Evolutionary conservation across 1,140 invertebrate genomes (phyloP).

Genomic region (Orius laevigatus): DNA sequence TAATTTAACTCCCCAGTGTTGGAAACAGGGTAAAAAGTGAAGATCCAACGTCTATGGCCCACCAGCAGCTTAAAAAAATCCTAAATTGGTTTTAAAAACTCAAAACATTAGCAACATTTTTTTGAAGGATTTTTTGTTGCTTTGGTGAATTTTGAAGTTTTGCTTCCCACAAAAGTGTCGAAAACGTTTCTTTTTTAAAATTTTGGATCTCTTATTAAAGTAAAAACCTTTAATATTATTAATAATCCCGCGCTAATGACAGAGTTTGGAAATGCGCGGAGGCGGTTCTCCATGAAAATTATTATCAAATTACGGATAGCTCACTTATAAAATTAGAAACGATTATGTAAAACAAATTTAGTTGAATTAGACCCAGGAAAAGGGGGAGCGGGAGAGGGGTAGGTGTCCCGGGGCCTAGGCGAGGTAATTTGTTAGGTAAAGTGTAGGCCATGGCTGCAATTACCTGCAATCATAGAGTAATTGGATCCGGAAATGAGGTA

Average conservation of each 20-base stretch:
- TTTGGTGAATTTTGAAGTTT: too few relatives aligned
- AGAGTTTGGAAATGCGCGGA: not conserved
- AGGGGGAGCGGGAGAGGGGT: not conserved
- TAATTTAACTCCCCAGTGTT: too few relatives aligned
- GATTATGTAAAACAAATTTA: conserved; percentile 18
- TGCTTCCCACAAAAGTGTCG: too few relatives aligned
- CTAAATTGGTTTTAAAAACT: too few relatives aligned
- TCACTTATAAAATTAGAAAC: conserved; percentile 18
- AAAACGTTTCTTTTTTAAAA: too few relatives aligned
- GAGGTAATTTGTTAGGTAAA: conserved; percentile 14
- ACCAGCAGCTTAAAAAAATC: too few relatives aligned
- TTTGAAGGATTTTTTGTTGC: too few relatives aligned
- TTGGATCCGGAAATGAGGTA: conserved; percentile 14
- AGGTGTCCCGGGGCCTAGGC: not conserved
- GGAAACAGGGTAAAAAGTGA: too few relatives aligned
- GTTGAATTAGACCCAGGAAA: not conserved
- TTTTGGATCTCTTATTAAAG: too few relatives aligned
- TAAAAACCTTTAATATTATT: too few relatives aligned
- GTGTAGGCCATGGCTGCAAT: conserved; percentile 5
- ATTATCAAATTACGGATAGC: conserved; percentile 18
- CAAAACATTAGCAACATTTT: too few relatives aligned
- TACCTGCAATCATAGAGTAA: conserved; percentile 13
- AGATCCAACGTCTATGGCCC: too few relatives aligned
- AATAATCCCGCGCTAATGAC: conserved; percentile 1
- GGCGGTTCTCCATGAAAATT: conserved; percentile 4